Evolutionary conservation across 2,797 vertebrate genomes (phyloP), one percentile per base, ranked within the genome.

Genomic region (Muscicapa striata): DNA sequence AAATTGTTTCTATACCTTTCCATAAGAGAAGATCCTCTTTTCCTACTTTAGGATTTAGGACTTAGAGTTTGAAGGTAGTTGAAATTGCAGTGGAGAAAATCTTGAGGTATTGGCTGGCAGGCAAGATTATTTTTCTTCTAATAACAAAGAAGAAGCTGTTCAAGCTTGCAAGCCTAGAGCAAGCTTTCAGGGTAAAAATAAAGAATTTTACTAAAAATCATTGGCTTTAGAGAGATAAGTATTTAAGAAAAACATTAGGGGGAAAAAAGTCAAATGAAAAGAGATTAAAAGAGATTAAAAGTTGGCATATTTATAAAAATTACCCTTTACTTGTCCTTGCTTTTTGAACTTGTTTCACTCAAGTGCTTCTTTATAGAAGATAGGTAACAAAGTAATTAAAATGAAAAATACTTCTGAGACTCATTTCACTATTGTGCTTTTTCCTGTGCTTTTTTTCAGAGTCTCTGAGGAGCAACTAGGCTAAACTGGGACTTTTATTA

Each of bases 361-460:
- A 75, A 90, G 43, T 30, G 22, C 23, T 88, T 58, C 59, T 94
- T 93, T 72, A 48, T 72, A 61, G 43, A 58, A 78, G 40, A 16
- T 18, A 90, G 20, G n/a, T 91, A 84, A 64, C 43, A 66, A 92
- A 84, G 85, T 91, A 93, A 92, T 93, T 94, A 90, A 93, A 89
- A 74, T 76, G 34, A 79, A 90, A 84, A 93, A 64, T 52, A 41
- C 74, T 75, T 89, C 83, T 76, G 88, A 76, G 81, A 61, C 21
- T 92, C 6, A 2, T 87, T 95, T 87, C 22, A 32, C 45, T 88
- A 13, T 85, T 80, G 52, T 67, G 13, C 52, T 70, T 69, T 87
- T 86, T 75, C 58, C n/a, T 72, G 11, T 46, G 27, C 38, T 54
- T 93, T 92, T 94, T 76, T 59, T 10, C 2, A 3, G 63, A 69